Base-by-base conservation (phyloP, 2,113 vertebrate genomes). In the Turdus rufiventris region DNA sequence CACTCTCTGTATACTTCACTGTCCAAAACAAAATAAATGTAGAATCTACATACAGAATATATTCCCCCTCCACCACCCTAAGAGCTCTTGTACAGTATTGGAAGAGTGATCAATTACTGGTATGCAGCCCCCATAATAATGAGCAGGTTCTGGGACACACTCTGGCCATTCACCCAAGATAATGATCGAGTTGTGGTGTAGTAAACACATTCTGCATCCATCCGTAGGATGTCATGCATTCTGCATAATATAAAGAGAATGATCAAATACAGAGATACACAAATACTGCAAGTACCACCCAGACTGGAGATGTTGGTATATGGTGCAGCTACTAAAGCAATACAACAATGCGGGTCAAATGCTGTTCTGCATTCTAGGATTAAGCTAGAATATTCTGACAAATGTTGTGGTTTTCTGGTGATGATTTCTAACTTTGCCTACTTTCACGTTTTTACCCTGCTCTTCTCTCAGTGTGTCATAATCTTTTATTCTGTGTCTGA, bases 211-310 rank as follows among this genome's bases (percentile, higher is more conserved):
- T 83, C 85, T 95, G 78, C 72, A 96, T 96, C 87, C 68, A 62
- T 96, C 95, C 72, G 34, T 21, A 74, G 60, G 60, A 71, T 89
- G 93, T 93, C 89, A 81, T 79, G 67, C 65, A 60, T 82, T 93
- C 82, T 88, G 92, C 94, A 88, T 95, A 94, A 96, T 67, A 91
- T 36, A 96, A 96, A 72, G 67, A 16, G 65, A 89, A 75, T 5
- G 96, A 97, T 96, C 68, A 80, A 96, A 89, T 74, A 71, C 2
- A 74, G 26, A 93, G 93, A 96, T 90, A 96, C 34, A 91, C 58
- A 97, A 97, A 92, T 66, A 72, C 85, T 94, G 86, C 71, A 80
- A 94, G 62, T 90, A 77, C 95, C 95, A 97, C 96, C 91, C 95
- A 94, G 86, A 43, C 91, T 91, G 81, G 38, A 83, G 70, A 65